Conservation (phyloP, 1,140 invertebrate genomes). For the Drosophila mauritiana region DNA sequence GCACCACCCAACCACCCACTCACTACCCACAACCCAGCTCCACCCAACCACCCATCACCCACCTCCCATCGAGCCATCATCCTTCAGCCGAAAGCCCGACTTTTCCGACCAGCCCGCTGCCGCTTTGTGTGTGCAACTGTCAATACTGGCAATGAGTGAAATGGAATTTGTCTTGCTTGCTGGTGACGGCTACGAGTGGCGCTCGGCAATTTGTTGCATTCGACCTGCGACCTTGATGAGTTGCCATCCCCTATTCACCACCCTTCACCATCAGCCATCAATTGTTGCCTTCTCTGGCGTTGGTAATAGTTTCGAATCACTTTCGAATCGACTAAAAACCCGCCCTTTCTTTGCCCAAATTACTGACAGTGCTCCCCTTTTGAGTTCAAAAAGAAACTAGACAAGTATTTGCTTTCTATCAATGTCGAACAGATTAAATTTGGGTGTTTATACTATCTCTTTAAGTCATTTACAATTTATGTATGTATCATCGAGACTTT, state of each 20-base stretch:
- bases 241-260: too few species aligned
- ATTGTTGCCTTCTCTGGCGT: slow-evolving; percentile 27
- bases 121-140: slow-evolving; percentile 48
- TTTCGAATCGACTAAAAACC: slow-evolving; percentile 32
- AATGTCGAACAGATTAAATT: too few species aligned
- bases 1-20: slow-evolving; percentile 1
- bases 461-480: too few species aligned
- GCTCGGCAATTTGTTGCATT: slow-evolving; percentile 64
- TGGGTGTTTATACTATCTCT: too few species aligned
- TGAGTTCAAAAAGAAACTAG: not conserved
- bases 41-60: not conserved
- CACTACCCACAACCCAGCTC: not conserved
- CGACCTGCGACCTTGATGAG: slow-evolving; percentile 12
- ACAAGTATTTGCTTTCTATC: too few species aligned
- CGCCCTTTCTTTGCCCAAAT: not conserved
- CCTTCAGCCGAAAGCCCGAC: not conserved
- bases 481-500: not conserved
- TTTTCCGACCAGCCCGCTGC: slow-evolving; percentile 1
- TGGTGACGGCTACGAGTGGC: slow-evolving; percentile 60
- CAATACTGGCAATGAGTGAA: slow-evolving; percentile 77
- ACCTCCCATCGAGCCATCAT: slow-evolving; percentile 4
- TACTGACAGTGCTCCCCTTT: not conserved
- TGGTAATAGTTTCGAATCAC: slow-evolving; percentile 72
- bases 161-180: slow-evolving; percentile 80
- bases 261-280: slow-evolving; percentile 9